Evolutionary conservation across 2,888 invertebrate genomes (phyloP), one percentile per base, ranked within the genome.

Genomic region (Dichetophora obliterata): DNA sequence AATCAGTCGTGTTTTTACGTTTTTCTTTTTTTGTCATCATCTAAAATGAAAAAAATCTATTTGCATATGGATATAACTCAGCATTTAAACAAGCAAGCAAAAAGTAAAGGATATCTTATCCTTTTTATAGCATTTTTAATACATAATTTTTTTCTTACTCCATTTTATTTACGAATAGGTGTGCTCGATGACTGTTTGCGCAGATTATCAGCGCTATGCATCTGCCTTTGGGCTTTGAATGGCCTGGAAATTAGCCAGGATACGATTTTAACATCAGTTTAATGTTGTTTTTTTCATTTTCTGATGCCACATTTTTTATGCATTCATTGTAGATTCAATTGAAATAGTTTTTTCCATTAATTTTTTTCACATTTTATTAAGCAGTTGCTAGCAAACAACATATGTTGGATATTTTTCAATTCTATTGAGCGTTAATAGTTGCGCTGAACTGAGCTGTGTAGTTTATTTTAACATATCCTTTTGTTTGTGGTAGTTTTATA

Each of bases 181-280:
- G 70, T 84, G 81, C 81, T 83, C 78, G 83, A 81, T 85, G 83
- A 84, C 85, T 87, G 83, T 86, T 87, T 86, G 83, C 85, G 83
- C 83, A 87, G 87, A 87, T 86, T 87, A 86, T 43, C 85, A 86
- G 83, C 84, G 84, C 82, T 83, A 82, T 85, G 86, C 86, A 86
- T 86, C 87, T 86, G 86, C 84, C 84, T 81, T 82, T 75, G 80
- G 83, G 78, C 80, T 78, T 74, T 79, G 68, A 66, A 59, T 73
- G 43, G 82, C 82, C 77, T 82, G 75, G 63, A 86, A 86, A 87
- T 87, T 86, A 87, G 87, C 86, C 82, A 81, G 83, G 83, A 85
- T 86, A 85, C 81, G 84, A 87, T 86, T 86, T 59, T 75, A 77
- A 82, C 80, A 11, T 22, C 16, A 34, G 31, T 52, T 31, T 37